Base-by-base conservation (phyloP, 2,113 vertebrate genomes). In the Dicrurus megarhynchus region DNA sequence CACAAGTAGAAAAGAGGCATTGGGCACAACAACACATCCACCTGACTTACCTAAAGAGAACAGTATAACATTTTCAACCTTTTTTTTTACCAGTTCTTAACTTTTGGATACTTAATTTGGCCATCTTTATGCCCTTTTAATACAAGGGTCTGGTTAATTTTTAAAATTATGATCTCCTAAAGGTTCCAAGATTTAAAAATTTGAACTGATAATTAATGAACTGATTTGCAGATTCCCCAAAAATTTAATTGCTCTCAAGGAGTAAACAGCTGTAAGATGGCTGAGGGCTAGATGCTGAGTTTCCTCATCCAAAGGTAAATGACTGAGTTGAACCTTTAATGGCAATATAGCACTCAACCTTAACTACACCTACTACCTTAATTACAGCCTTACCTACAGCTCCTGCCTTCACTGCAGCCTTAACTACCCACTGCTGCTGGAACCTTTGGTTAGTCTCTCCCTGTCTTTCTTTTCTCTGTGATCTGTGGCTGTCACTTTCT, bases 351-450 rank as follows among this genome's bases (percentile, higher is more conserved):
- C 41, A 37, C 13, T 82, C 70, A 79, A 59, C 74, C 61, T 52
- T 79, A 78, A 64, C 67, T 79, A 33, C 44, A 73, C 33, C 64
- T 78, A 10, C 59, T 78, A 1, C 60, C 59, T 92, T 89, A 80
- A 80, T 89, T 87, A 52, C 65, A 85, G 78, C 56, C 30, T 65
- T 70, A 76, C 55, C 65, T 90, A 16, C 55, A 84, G 50, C 88
- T 91, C 19, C 56, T 84, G 78, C 64, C 35, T 79, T 87, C 82
- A 30, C 42, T 78, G 57, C 39, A 92, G 56, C 77, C 73, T 52
- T 47, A 41, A 46, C 61, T 90, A 33, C 41, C 28, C 24, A 19
- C 68, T 75, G 60, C 68, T 93, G 10, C 81, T 63, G 37, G 56
- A 61, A 13, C 46, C 8, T 68, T 88, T 90, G 11, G 28, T 80